Percentiles rank a stretch among this genome's conserved stretches.
These are phyloP conservation scores for Ptychobarbus kaznakovi DNA, from an alignment of 2,797 vertebrate genomes.

Conservation along the genomic window DNA sequence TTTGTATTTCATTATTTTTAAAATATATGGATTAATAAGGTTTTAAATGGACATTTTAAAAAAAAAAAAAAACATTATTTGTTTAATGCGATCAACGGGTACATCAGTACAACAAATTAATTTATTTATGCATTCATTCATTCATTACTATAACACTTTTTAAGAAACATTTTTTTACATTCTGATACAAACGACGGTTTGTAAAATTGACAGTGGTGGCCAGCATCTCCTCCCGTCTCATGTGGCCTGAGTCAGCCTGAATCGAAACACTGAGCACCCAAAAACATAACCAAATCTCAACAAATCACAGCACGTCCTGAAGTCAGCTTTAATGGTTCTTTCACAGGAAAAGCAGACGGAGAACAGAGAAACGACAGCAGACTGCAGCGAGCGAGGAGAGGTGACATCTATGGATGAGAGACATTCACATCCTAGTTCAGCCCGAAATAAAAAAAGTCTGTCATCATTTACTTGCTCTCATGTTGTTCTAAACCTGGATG, in stretches of 20 bases:
- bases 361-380: not conserved
- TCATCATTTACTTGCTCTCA: not conserved
- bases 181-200: not conserved
- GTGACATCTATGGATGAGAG: not conserved
- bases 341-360: slow-evolving; percentile 28
- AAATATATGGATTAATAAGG: too few relatives aligned
- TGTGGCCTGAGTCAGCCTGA: slow-evolving; percentile 12
- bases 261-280: not conserved
- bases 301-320: slow-evolving; percentile 23
- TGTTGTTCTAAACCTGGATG: not conserved
- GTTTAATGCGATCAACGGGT: too few relatives aligned
- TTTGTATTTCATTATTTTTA: too few relatives aligned
- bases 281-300: slow-evolving; percentile 11
- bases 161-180: too few relatives aligned
- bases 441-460: not conserved
- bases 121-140: too few relatives aligned
- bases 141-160: too few relatives aligned
- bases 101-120: too few relatives aligned
- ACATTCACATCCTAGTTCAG: not conserved
- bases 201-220: not conserved
- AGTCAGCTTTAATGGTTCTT: slow-evolving; percentile 39
- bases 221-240: not conserved
- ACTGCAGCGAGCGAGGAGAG: not conserved
- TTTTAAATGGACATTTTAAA: too few relatives aligned
- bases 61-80: too few relatives aligned